phyloP scores from a whole-genome alignment of 2,113 vertebrate genomes.

The Erythrocercus mccallii region DNA sequence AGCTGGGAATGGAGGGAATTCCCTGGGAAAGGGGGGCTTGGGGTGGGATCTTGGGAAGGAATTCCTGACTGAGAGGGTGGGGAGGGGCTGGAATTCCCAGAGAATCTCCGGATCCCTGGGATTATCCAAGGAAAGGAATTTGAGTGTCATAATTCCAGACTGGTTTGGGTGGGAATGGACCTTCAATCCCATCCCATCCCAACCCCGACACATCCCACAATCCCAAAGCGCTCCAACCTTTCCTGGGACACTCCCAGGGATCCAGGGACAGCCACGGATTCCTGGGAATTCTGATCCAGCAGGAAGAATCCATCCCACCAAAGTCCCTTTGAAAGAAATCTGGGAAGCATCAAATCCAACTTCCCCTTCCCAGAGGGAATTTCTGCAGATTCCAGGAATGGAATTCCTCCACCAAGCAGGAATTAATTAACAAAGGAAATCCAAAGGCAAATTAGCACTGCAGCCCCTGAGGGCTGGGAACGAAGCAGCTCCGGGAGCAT shows the following conservation, averaged over 20 bases:
- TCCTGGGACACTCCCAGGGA: not conserved
- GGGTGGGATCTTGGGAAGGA: not conserved
- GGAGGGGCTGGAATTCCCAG: not conserved
- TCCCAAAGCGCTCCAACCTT: not conserved
- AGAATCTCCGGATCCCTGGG: not conserved
- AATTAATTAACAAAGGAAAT: not conserved
- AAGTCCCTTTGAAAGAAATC: not conserved
- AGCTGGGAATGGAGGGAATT: not conserved
- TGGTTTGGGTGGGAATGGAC: not conserved
- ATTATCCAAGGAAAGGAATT: not conserved
- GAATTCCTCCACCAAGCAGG: not conserved
- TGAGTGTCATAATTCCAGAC: not conserved
- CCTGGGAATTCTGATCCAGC: not conserved
- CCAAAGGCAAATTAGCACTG: not conserved
- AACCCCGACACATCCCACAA: rapidly evolving
- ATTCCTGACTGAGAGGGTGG: not conserved
- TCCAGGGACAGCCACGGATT: not conserved
- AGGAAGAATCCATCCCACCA: not conserved
- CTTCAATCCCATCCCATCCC: not conserved
- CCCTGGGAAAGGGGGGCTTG: not conserved
- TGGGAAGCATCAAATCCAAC: not conserved
- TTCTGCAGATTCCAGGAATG: not conserved
- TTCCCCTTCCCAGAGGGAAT: not conserved
- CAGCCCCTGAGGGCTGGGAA: rapidly evolving
- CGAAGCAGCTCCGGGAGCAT: rapidly evolving